Conservation (phyloP, 2,797 vertebrate species). For the Okamejei kenojei region DNA sequence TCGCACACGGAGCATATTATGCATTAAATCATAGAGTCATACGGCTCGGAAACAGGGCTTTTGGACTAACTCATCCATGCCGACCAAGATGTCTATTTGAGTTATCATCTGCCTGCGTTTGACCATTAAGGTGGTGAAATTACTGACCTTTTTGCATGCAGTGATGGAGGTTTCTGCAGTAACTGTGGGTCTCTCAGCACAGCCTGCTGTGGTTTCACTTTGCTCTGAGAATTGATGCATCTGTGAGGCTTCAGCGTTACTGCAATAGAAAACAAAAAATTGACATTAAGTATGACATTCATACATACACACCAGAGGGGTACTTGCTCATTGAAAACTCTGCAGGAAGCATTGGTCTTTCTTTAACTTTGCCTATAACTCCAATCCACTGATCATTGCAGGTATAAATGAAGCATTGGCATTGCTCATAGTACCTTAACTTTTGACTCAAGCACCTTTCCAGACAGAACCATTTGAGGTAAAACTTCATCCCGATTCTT, state of each 20-base stretch:
- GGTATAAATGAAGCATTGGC: background rate
- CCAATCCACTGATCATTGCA: background rate
- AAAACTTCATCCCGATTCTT: background rate
- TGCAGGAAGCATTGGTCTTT: background rate
- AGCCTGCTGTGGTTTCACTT: slow-evolving; percentile 47
- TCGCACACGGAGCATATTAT: background rate
- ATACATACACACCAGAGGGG: background rate
- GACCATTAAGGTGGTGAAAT: background rate
- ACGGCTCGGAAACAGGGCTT: too few relatives aligned
- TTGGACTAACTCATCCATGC: too few relatives aligned
- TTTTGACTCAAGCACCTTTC: background rate
- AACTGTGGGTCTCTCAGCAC: slow-evolving; percentile 58
- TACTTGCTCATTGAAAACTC: background rate
- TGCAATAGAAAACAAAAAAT: slow-evolving; percentile 54
- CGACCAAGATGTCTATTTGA: too few relatives aligned
- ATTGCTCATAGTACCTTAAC: background rate
- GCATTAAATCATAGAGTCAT: background rate
- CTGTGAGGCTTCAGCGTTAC: slow-evolving; percentile 71
- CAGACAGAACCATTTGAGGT: background rate
- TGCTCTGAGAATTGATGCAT: slow-evolving; percentile 70
- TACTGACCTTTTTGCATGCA: slow-evolving; percentile 83
- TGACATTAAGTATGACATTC: background rate
- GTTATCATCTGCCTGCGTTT: too few relatives aligned
- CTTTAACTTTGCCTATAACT: background rate
- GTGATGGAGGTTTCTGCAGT: slow-evolving; percentile 70